These are phyloP conservation scores for Epicampocera succincta DNA, from an alignment of 2,888 invertebrate species.

Conservation along the genomic window DNA sequence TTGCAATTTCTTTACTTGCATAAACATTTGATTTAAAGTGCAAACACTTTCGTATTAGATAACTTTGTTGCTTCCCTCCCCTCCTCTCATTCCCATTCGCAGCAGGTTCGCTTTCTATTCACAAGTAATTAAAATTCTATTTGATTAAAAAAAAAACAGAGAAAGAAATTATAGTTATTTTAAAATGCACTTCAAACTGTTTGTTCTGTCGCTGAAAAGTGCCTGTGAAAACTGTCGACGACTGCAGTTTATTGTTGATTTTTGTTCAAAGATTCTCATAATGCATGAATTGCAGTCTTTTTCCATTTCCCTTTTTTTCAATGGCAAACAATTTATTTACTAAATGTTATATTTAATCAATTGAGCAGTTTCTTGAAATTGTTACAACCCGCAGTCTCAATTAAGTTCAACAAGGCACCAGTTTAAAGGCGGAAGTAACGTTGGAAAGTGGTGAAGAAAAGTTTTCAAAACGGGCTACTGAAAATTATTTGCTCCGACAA, in stretches of 20 bases:
- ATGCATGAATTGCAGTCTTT: slow-evolving; percentile 18
- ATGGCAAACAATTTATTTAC: background rate
- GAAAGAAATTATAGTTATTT: background rate
- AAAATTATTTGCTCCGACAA: too few species aligned
- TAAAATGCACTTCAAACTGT: too few species aligned
- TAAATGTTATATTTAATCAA: background rate
- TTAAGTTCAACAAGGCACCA: background rate
- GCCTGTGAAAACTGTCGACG: too few species aligned
- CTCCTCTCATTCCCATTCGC: background rate
- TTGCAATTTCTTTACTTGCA: background rate
- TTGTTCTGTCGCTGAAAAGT: background rate
- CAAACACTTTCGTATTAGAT: background rate
- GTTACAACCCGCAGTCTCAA: background rate
- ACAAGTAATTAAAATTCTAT: slow-evolving; percentile 9
- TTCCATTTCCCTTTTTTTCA: background rate
- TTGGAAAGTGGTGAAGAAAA: too few species aligned
- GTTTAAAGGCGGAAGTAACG: background rate
- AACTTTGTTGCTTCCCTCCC: background rate
- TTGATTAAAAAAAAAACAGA: background rate
- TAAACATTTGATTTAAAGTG: background rate
- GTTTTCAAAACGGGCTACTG: too few species aligned
- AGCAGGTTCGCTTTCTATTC: background rate
- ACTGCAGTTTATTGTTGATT: too few species aligned
- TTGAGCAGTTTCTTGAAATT: slow-evolving; percentile 2
- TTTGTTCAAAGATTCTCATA: background rate